Percentiles rank a stretch among this genome's conserved stretches.
Conservation (phyloP, 2,797 vertebrate species). For the Columba guinea region DNA sequence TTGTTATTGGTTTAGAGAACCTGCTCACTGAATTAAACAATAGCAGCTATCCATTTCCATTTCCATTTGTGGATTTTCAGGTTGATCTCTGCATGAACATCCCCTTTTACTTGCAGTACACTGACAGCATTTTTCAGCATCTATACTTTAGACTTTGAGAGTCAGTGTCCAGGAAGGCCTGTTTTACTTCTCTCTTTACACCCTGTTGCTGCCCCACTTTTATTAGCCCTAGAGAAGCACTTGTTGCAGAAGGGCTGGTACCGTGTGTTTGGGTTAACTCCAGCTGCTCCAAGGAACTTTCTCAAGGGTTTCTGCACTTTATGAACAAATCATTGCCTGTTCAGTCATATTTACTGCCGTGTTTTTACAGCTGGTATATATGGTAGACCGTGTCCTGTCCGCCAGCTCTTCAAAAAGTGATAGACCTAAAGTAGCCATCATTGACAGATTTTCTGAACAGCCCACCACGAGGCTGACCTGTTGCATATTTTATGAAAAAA, state of each 20-base stretch:
- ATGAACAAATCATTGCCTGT: not conserved
- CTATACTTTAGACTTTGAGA: not conserved
- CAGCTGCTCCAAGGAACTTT: conserved; percentile 1
- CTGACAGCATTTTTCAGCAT: not conserved
- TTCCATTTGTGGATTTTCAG: not conserved
- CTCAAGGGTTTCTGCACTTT: not conserved
- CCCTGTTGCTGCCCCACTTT: not conserved
- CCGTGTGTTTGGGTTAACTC: not conserved
- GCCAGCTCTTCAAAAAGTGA: not conserved
- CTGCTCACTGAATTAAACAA: not conserved
- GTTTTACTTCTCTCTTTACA: not conserved
- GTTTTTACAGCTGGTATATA: not conserved
- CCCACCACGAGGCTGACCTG: not conserved
- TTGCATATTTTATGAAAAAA: not conserved
- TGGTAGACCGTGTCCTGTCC: not conserved
- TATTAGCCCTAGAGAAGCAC: not conserved
- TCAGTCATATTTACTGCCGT: not conserved
- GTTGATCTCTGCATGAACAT: not conserved
- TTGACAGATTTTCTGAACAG: not conserved
- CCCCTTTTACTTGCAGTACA: not conserved
- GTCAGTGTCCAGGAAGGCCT: not conserved
- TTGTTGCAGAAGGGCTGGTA: not conserved
- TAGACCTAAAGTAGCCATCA: not conserved
- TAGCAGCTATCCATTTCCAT: not conserved
- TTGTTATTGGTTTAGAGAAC: not conserved